These are phyloP conservation scores for Cryptotermes secundus DNA, from an alignment of 1,140 invertebrate species.

Conservation along the genomic window DNA sequence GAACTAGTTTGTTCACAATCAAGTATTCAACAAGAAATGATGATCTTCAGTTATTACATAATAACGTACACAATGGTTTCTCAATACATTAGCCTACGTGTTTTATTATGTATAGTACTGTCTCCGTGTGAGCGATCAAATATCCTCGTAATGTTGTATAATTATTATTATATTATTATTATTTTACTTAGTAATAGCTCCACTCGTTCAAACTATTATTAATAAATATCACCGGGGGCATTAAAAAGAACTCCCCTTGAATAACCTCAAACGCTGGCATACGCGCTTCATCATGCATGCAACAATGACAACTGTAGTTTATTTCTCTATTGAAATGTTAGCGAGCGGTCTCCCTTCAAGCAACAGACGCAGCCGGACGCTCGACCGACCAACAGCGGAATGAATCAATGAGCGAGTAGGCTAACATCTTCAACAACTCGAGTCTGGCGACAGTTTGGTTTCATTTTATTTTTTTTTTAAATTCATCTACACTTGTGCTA, in stretches of 20 bases:
- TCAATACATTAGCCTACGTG: conserved; percentile 37
- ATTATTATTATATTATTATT: conserved; percentile 31
- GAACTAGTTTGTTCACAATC: conserved; percentile 40
- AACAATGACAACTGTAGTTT: conserved; percentile 6
- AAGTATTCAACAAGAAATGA: conserved; percentile 39
- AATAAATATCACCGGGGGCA: conserved; percentile 35
- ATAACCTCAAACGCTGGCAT: not conserved
- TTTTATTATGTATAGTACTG: conserved; percentile 34
- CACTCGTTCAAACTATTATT: conserved; percentile 35
- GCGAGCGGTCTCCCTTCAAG: not conserved
- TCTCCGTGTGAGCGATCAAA: conserved; percentile 37
- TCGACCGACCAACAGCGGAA: conserved; percentile 20
- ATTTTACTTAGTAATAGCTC: conserved; percentile 31
- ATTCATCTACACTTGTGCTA: conserved; percentile 32
- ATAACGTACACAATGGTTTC: conserved; percentile 35
- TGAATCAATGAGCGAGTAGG: not conserved
- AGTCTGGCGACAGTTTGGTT: not conserved
- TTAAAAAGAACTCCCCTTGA: conserved; percentile 1
- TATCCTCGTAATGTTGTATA: conserved; percentile 34
- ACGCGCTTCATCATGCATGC: conserved; percentile 29
- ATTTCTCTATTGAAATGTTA: not conserved
- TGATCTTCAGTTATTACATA: conserved; percentile 33
- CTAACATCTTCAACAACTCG: not conserved
- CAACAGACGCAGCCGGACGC: not conserved
- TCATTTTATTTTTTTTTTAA: not conserved